These are phyloP conservation scores for Melanerpes aurifrons DNA, from an alignment of 2,113 vertebrate genomes.

Conservation along the genomic window DNA sequence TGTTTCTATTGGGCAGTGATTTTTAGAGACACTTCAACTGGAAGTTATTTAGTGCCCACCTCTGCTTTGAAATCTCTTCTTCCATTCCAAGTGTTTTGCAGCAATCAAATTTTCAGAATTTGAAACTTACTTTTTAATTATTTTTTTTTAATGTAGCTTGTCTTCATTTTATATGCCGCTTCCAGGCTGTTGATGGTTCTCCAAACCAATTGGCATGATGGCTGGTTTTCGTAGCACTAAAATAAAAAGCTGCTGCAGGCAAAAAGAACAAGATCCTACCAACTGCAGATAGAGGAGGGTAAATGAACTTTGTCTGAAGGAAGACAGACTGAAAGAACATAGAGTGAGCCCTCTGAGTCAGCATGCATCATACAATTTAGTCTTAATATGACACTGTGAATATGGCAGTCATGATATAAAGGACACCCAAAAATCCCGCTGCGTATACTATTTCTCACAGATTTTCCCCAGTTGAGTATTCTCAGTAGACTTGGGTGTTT, in stretches of 20 bases:
- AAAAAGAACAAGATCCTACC: background rate
- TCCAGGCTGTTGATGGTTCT: slow-evolving; percentile 36
- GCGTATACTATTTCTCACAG: background rate
- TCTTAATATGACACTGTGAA: background rate
- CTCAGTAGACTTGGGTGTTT: background rate
- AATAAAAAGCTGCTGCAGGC: slow-evolving; percentile 49
- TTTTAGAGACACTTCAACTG: slow-evolving; percentile 11
- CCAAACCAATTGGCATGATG: slow-evolving; percentile 1
- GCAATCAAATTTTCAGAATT: slow-evolving; percentile 41
- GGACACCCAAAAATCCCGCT: background rate
- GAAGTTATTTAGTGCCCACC: slow-evolving; percentile 15
- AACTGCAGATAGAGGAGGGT: background rate
- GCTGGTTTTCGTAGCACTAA: slow-evolving; percentile 49
- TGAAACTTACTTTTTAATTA: background rate
- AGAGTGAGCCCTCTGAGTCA: background rate
- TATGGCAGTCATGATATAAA: background rate
- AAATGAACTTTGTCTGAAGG: slow-evolving; percentile 25
- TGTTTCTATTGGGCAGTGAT: background rate
- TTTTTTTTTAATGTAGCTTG: background rate
- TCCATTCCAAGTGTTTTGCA: slow-evolving; percentile 7
- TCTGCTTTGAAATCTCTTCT: slow-evolving; percentile 39
- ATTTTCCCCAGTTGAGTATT: background rate
- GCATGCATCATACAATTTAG: background rate
- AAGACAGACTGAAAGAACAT: background rate
- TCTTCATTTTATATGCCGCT: slow-evolving; percentile 40